Evolutionary conservation across 37 sponge, comb jelly and placozoan genomes (phyloP), one percentile per base, ranked within the genome.

Genomic region (Halisarca cf. caerulea): DNA sequence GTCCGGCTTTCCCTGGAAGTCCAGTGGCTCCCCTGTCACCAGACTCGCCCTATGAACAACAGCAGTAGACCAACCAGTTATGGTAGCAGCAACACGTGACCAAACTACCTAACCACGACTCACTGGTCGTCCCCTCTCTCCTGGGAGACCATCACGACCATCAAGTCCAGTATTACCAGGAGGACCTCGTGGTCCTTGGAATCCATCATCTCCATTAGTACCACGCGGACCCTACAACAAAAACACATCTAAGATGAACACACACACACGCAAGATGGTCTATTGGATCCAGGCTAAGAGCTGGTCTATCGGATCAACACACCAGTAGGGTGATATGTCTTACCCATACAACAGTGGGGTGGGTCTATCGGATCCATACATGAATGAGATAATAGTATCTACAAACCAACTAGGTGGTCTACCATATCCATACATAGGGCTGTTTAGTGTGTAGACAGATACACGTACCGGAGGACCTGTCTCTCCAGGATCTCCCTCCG

Each of bases 101-200:
- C 77, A 74, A 28, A 30, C 4, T 20, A 62, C 64, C 64, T 23
- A 62, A 20, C 64, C 64, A 77, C 15, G 3, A 84, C 91, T 72
- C n/a, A 92, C 95, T 27, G 82, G 36, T 81, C 83, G 54, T 80
- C 95, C 90, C 79, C 81, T 38, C 62, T 87, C 84, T 89, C 93
- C 90, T 62, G 86, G 69, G 64, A 88, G 58, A 59, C 92, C 88
- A 40, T 44, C 58, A 47, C 87, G 58, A 30, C 92, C 90, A 66
- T 85, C 47, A 69, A 64, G 71, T 2, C 92, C 90, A 59, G 86
- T 17, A 41, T 7, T 74, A 1, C 77, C 77, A 68, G 84, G 70
- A 43, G 43, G 42, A 25, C 92, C 92, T 42, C 82, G 72, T 30
- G 73, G 35, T 64, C 93, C 93, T 30, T 79, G 44, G 21, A 86